Base-by-base conservation (phyloP, 1,140 invertebrate genomes). In the Hylyphantes graminicola region DNA sequence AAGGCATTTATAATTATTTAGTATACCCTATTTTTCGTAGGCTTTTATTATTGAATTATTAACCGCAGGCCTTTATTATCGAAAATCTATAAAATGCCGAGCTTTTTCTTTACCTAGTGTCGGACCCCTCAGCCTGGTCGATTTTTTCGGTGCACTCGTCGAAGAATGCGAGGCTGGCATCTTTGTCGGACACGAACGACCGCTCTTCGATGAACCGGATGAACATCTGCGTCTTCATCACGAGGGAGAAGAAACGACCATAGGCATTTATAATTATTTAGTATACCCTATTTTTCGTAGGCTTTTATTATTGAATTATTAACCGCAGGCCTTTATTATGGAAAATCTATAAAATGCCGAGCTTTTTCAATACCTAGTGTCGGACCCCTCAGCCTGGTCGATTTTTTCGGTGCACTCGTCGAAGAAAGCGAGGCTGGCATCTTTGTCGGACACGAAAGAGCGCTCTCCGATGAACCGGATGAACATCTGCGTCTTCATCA, bases 141-240 rank as follows among this genome's bases (percentile, higher is more conserved):
- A 93, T 91, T 89, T 93, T 93, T 90, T 98, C 97, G 0, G 95
- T 94, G 89, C 97, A 99, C 89, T 99, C 97, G 90, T 99, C 98
- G 89, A 99, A 99, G 91, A 99, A 99, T 11, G 97, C 96, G 77
- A 99, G 91, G 86, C 94, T 94, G 13, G 93, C 92, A 91, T 99
- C 97, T 89, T 96, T 96, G 88, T 99, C 97, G 13, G 97, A 98
- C 0, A 99, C 96, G 91, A 99, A 99, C 87, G 97, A 98, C 59
- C 98, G 92, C 90, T 99, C 98, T 91, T 99, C 98, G 87, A 99
- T 99, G 90, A 99, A 99, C 63, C 97, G 93, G 83, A 96, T 98
- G 90, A 99, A 99, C 94, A 98, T 97, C 91, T 99, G 98, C 0
- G 98, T 99, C 88, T 93, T 94, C 90, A 97, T 94, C 87, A 98